phyloP scores from a whole-genome alignment of 37 sponge, comb jelly and placozoan species.

The Beroe forskalii region DNA sequence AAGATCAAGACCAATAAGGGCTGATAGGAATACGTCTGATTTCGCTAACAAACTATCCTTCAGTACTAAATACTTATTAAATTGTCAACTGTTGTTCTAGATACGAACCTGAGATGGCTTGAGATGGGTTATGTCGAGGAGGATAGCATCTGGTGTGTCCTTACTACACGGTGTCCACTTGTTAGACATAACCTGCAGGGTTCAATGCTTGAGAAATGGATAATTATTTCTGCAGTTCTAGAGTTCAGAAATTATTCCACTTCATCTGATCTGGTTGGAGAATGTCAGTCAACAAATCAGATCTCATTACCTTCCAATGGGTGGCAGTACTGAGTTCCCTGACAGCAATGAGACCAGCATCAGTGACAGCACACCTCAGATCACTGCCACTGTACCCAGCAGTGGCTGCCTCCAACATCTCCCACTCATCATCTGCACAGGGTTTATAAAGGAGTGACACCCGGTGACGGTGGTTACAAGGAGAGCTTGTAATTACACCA shows the following conservation, averaged over 20 bases:
- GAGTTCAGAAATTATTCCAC: no score
- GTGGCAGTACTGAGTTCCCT: conserved; percentile 33
- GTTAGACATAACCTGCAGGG: not conserved
- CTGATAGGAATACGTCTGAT: no score
- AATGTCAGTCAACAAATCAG: no score
- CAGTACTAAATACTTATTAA: no score
- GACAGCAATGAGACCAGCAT: conserved; percentile 50
- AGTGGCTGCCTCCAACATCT: conserved; percentile 65
- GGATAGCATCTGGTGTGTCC: conserved; percentile 3
- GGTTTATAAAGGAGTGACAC: not conserved
- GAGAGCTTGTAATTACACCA: no score
- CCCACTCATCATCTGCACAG: conserved; percentile 70
- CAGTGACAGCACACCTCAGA: conserved; percentile 65
- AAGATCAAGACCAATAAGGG: no score
- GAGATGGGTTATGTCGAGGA: not conserved
- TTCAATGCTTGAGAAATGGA: no score
- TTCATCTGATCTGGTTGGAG: no score
- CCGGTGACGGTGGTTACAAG: no score
- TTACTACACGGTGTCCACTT: conserved; percentile 26
- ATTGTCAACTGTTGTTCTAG: no score
- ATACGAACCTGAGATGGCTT: conserved; percentile 34
- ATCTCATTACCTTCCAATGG: conserved; percentile 33
- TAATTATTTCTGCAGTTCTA: no score
- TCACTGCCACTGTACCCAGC: conserved; percentile 87
- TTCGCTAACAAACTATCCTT: no score